phyloP scores from a whole-genome alignment of 1,140 invertebrate species.

The Chionoecetes opilio region DNA sequence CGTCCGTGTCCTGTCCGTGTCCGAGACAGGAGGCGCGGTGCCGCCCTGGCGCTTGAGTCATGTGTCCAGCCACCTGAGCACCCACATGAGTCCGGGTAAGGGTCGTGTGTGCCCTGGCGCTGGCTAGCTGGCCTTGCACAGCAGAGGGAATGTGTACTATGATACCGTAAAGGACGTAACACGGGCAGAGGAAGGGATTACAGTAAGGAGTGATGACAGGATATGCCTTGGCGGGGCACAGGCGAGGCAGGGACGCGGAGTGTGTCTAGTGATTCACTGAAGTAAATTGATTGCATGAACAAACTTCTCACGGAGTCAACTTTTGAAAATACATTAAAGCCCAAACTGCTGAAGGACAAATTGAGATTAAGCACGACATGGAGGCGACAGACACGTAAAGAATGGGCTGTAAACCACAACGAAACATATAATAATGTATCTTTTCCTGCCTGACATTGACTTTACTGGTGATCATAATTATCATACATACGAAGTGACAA shows the following conservation, averaged over 20 bases:
- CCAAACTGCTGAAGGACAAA: background rate
- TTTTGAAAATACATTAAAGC: no score
- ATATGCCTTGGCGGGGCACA: background rate
- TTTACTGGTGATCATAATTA: no score
- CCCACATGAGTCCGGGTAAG: background rate
- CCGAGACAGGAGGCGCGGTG: background rate
- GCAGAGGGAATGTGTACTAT: background rate
- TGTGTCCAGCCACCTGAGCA: background rate
- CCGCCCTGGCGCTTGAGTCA: background rate
- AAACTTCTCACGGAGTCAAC: no score
- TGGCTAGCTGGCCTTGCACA: background rate
- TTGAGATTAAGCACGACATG: background rate
- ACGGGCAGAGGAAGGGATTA: background rate
- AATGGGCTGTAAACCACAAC: background rate
- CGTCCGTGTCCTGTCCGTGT: background rate
- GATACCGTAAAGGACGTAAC: no score
- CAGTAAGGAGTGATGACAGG: background rate
- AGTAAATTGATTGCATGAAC: no score
- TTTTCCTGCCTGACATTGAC: no score
- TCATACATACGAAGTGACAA: no score
- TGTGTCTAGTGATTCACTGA: no score
- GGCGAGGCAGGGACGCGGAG: background rate
- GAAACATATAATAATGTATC: background rate
- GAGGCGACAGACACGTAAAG: background rate
- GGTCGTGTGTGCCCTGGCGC: background rate